Evolutionary conservation across 2,888 invertebrate species (phyloP).

Genomic region (Agrochola circellaris): DNA sequence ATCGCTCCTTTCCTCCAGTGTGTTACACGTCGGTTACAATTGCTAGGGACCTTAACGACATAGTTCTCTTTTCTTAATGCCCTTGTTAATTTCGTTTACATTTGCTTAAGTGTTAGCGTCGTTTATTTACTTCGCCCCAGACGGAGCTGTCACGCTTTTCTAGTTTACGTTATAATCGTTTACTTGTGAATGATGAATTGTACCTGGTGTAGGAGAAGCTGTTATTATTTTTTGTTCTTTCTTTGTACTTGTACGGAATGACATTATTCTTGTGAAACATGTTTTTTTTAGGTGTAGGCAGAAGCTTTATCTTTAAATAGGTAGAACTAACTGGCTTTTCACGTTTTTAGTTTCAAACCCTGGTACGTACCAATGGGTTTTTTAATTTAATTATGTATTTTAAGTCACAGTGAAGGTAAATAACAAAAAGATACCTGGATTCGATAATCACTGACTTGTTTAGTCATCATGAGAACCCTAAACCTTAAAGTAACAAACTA

Average conservation of each 20-base stretch:
- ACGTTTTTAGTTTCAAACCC: not conserved
- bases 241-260: conserved; percentile 24
- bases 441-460: not conserved
- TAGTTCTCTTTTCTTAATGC: conserved; percentile 82
- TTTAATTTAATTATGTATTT: not conserved
- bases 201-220: conserved; percentile 21
- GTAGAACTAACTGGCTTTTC: not conserved
- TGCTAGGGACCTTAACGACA: conserved; percentile 81
- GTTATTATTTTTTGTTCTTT: conserved; percentile 39
- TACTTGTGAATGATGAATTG: conserved; percentile 60
- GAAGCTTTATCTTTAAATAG: not conserved
- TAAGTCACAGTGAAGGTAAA: not conserved
- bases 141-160: conserved; percentile 63
- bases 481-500: not conserved
- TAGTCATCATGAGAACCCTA: not conserved
- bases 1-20: conserved; percentile 81
- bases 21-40: conserved; percentile 79
- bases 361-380: not conserved
- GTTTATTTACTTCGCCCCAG: conserved; percentile 72
- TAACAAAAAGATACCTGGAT: not conserved
- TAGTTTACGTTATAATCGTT: conserved; percentile 59
- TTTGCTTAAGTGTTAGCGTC: conserved; percentile 77
- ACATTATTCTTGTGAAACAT: conserved; percentile 11
- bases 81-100: conserved; percentile 81
- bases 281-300: conserved; percentile 21